These are phyloP conservation scores for Lerista edwardsae DNA, from an alignment of 2,797 vertebrate species.

Conservation along the genomic window DNA sequence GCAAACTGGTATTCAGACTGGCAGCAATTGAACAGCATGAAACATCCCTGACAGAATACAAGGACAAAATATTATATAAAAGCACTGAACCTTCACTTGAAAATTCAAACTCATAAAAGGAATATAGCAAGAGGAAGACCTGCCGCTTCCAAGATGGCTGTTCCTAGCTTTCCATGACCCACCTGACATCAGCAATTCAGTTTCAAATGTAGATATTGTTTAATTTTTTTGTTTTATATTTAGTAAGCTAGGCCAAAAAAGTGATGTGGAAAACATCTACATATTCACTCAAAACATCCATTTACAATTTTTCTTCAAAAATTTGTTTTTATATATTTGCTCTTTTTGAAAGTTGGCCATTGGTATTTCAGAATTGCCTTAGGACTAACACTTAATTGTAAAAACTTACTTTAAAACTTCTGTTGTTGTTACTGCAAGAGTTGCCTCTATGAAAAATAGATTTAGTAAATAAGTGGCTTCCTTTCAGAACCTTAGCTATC, in stretches of 20 bases:
- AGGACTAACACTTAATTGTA: neutral
- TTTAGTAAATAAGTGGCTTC: neutral
- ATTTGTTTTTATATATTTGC: neutral
- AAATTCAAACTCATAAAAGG: too few relatives aligned
- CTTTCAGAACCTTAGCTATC: neutral
- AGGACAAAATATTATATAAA: too few relatives aligned
- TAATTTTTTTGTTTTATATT: neutral
- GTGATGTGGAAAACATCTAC: neutral
- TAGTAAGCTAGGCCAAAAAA: neutral
- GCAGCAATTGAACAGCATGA: too few relatives aligned
- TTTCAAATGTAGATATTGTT: too few relatives aligned
- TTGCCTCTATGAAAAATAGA: neutral
- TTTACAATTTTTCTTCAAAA: neutral
- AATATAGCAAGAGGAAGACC: too few relatives aligned
- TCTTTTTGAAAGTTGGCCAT: neutral
- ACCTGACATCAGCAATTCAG: too few relatives aligned
- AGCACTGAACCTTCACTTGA: too few relatives aligned
- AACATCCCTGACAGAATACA: too few relatives aligned
- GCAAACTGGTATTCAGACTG: too few relatives aligned
- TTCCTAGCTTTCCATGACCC: too few relatives aligned
- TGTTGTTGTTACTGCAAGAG: neutral
- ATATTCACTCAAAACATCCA: neutral
- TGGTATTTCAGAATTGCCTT: neutral
- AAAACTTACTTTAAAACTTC: neutral
- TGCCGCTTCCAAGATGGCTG: too few relatives aligned